Conservation (phyloP, 2,888 invertebrate species). For the Actias luna region DNA sequence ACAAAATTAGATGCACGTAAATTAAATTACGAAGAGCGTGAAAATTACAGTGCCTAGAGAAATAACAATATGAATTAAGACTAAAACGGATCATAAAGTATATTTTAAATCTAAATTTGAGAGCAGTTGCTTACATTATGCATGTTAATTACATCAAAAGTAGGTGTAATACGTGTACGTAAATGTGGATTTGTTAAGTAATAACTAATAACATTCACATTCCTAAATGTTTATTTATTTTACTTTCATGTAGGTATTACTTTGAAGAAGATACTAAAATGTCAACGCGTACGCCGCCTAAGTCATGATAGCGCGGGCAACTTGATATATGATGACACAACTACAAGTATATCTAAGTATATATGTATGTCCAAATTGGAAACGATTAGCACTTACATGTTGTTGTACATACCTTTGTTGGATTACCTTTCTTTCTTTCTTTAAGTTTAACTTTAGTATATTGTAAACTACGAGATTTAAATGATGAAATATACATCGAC, state of each 20-base stretch:
- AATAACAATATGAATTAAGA: neutral
- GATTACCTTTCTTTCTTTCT: neutral
- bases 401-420: neutral
- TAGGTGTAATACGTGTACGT: neutral
- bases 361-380: neutral
- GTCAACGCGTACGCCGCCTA: constrained; percentile 24
- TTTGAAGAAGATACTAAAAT: constrained; percentile 28
- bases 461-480: too few relatives aligned
- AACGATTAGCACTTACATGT: neutral
- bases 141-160: constrained; percentile 1
- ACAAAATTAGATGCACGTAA: neutral
- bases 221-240: constrained; percentile 22
- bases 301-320: neutral
- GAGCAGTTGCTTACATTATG: neutral
- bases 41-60: neutral
- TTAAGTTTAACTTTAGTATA: too few relatives aligned
- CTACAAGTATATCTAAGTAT: constrained; percentile 1
- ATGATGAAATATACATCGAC: too few relatives aligned
- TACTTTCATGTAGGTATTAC: constrained; percentile 19
- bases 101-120: neutral
- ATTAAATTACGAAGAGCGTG: neutral
- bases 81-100: neutral
- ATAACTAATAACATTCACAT: constrained; percentile 22
- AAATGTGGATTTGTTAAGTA: constrained; percentile 20
- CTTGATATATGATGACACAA: constrained; percentile 4